Base-by-base conservation (phyloP, 2,888 invertebrate genomes). In the Hemistola chrysoprasaria region DNA sequence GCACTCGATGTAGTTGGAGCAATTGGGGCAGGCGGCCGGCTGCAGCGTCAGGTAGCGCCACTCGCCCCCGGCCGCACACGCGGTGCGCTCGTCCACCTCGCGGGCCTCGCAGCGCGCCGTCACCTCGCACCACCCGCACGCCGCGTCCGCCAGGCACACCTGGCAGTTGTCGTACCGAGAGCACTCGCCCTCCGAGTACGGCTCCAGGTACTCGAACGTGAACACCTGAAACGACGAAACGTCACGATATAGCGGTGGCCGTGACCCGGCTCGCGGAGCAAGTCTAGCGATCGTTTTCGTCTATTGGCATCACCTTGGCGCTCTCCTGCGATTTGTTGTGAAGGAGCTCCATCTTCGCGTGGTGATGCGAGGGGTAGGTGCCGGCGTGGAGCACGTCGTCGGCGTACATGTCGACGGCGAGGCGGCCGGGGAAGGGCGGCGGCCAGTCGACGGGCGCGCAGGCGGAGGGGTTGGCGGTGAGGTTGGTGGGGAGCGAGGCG, bases 81-180 rank as follows among this genome's bases (percentile, higher is more conserved):
- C 90, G 24, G 88, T 80, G 2, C 89, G 92, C 71, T 96, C 95
- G 57, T 95, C 93, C 0, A 91, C 84, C 7, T 88, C 79, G 21
- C 95, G 90, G 3, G 92, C 83, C 53, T 96, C 90, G 71, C 96
- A 96, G 30, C 90, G 87, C 50, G 91, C 85, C n/a, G 91, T 93
- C 6, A 94, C 71, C 47, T 95, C 95, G 70, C 98, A 98, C 98
- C 98, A 98, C 1, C 97, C 97, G 68, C 98, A 98, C 8, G 93
- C 91, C 0, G 95, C 94, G 77, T 98, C 97, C 0, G 95, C 94
- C 36, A 98, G 85, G 68, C 98, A 98, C 48, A 96, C 92, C 21
- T 97, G 83, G 65, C 98, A 98, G 77, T 96, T 97, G 51, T 90
- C 92, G 74, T 97, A 95, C 35, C 92, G 90, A 0, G 87, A 79